Percentiles rank a stretch among this genome's conserved stretches.
Conservation (phyloP, 2,113 vertebrate species). For the Hyperopisus bebe region DNA sequence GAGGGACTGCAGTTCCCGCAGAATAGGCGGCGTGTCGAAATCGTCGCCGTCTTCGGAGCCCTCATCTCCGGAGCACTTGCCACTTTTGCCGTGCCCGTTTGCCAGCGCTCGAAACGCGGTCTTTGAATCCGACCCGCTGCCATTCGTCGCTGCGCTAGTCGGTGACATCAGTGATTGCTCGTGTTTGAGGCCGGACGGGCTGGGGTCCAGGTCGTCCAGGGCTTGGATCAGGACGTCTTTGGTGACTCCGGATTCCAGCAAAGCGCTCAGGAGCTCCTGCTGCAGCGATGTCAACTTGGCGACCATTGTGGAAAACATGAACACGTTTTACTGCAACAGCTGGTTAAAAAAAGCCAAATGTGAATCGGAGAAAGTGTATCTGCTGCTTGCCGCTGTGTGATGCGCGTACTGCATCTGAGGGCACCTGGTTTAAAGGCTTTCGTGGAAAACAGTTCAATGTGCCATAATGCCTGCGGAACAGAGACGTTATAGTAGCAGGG, state of each 20-base stretch:
- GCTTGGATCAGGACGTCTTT: slow-evolving; percentile 84
- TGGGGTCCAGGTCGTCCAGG: slow-evolving; percentile 84
- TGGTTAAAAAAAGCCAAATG: neutral
- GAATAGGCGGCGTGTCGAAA: slow-evolving; percentile 89
- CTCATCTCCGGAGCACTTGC: slow-evolving; percentile 86
- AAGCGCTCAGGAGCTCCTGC: slow-evolving; percentile 86
- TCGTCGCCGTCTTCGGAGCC: slow-evolving; percentile 95
- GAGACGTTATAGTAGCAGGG: slow-evolving; percentile 78
- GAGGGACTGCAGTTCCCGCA: slow-evolving; percentile 89
- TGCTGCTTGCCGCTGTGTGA: slow-evolving; percentile 49
- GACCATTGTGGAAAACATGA: slow-evolving; percentile 82
- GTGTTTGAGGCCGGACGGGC: slow-evolving; percentile 68
- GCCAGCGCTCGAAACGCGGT: slow-evolving; percentile 79
- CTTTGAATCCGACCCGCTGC: slow-evolving; percentile 69
- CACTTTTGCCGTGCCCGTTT: slow-evolving; percentile 79
- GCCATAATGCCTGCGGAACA: slow-evolving; percentile 77
- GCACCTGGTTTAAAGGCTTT: slow-evolving; percentile 65
- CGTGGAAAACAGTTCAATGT: slow-evolving; percentile 70
- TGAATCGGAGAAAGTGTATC: slow-evolving; percentile 1
- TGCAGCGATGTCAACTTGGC: slow-evolving; percentile 92
- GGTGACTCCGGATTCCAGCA: slow-evolving; percentile 86
- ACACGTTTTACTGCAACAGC: slow-evolving; percentile 33
- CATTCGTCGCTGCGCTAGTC: slow-evolving; percentile 54
- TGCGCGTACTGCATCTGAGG: slow-evolving; percentile 40
- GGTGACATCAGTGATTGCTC: slow-evolving; percentile 85